Percentiles rank a stretch among this genome's conserved stretches.
phyloP scores from a whole-genome alignment of 2,113 vertebrate genomes.

The Stigmatopora nigra region DNA sequence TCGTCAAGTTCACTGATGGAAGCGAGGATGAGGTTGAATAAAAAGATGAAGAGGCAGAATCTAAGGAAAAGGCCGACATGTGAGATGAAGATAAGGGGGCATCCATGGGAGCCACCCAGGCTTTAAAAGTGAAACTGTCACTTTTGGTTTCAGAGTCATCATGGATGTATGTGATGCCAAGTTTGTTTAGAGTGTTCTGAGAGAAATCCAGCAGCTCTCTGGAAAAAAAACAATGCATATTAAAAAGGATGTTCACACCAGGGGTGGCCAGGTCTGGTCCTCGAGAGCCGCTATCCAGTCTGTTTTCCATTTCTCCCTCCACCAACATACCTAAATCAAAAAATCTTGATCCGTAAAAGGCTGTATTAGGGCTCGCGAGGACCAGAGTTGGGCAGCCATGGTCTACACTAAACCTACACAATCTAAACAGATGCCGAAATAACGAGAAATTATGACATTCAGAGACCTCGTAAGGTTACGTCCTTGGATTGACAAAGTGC shows the following conservation, averaged over 20 bases:
- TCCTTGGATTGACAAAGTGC: constrained; percentile 69
- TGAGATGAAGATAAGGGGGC: constrained; percentile 40
- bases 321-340: no score
- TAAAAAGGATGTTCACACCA: neutral
- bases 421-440: neutral
- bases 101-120: constrained; percentile 74
- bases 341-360: no score
- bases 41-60: constrained; percentile 50
- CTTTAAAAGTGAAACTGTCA: constrained; percentile 79
- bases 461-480: constrained; percentile 68
- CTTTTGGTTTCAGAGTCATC: constrained; percentile 78
- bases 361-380: no score
- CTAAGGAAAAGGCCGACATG: constrained; percentile 37
- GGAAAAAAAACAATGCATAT: neutral
- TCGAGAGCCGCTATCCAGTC: no score
- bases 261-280: no score
- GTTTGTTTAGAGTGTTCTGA: constrained; percentile 75
- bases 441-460: neutral
- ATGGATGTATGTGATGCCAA: constrained; percentile 76
- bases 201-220: constrained; percentile 76
- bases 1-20: constrained; percentile 16
- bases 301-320: no score
- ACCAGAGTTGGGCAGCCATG: no score
- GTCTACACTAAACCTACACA: neutral
- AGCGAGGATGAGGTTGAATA: constrained; percentile 32